Conservation (phyloP, 2,888 invertebrate species). For the Dermolepida albohirtum region DNA sequence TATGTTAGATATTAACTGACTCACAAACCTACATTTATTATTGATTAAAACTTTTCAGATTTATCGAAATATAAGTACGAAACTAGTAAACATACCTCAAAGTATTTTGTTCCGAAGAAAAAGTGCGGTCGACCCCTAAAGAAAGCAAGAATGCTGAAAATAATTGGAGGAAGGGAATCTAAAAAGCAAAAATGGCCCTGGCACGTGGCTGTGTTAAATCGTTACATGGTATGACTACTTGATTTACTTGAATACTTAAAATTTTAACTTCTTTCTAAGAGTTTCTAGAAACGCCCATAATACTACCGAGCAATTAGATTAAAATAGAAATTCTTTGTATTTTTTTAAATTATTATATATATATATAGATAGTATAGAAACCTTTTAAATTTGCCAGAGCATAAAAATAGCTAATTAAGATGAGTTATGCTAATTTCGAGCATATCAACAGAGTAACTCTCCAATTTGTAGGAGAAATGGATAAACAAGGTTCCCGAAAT, state of each 20-base stretch:
- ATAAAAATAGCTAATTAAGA: too few species aligned
- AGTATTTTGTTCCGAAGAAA: constrained; percentile 34
- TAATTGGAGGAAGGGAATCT: constrained; percentile 88
- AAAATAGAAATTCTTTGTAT: too few species aligned
- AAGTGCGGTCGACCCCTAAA: constrained; percentile 57
- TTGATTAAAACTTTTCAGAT: constrained; percentile 20
- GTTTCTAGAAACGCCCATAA: too few species aligned
- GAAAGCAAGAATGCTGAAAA: constrained; percentile 73
- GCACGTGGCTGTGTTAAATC: constrained; percentile 92
- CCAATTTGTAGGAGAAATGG: too few species aligned
- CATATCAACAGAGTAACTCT: too few species aligned
- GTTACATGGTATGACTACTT: constrained; percentile 74
- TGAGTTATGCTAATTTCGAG: too few species aligned
- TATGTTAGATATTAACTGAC: too few species aligned
- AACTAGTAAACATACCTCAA: constrained; percentile 14
- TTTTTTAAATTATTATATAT: too few species aligned
- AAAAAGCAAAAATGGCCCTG: constrained; percentile 91
- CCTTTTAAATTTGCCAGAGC: too few species aligned
- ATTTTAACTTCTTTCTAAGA: not conserved
- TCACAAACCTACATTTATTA: not conserved
- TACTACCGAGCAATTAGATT: too few species aligned
- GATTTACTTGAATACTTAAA: not conserved
- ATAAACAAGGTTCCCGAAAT: too few species aligned
- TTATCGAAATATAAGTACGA: constrained; percentile 37
- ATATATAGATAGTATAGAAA: too few species aligned